Conservation (phyloP, 2,797 vertebrate species). For the Hipposideros larvatus region DNA sequence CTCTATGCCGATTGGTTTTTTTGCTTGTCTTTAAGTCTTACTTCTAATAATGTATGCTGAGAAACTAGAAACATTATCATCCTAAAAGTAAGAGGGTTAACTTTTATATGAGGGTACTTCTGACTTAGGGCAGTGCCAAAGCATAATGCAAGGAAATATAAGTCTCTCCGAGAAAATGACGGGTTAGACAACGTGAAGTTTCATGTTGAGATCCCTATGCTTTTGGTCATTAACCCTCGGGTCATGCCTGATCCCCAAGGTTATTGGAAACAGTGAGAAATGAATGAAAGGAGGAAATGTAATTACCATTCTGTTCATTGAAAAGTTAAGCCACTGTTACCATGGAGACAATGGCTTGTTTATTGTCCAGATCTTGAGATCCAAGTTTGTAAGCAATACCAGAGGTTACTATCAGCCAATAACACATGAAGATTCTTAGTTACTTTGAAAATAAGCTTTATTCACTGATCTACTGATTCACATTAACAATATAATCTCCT, state of each 20-base stretch:
- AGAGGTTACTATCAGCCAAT: not conserved
- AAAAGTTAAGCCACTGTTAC: constrained; percentile 74
- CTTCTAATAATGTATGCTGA: not conserved
- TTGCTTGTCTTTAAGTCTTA: constrained; percentile 29
- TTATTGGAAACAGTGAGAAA: constrained; percentile 73
- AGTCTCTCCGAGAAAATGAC: constrained; percentile 23
- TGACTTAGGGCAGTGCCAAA: constrained; percentile 34
- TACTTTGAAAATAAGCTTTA: constrained; percentile 50
- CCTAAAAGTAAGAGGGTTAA: constrained; percentile 24
- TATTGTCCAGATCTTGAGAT: constrained; percentile 59
- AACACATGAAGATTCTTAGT: not conserved
- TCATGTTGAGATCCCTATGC: not conserved
- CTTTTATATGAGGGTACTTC: not conserved
- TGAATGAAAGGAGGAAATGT: constrained; percentile 72
- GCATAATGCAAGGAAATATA: not conserved
- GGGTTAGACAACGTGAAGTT: constrained; percentile 51
- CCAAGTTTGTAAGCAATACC: constrained; percentile 57
- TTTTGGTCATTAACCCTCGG: constrained; percentile 59
- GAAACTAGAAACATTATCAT: constrained; percentile 42
- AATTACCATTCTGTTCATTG: constrained; percentile 73
- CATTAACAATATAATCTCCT: not conserved
- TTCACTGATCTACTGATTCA: not conserved
- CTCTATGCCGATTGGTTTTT: not conserved
- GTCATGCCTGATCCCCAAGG: constrained; percentile 52
- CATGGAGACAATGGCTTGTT: constrained; percentile 61